A percentile compares a stretch with the other conserved stretches of the same genome.
Conservation (phyloP, 2,888 invertebrate species). For the Pyrgus malvae region DNA sequence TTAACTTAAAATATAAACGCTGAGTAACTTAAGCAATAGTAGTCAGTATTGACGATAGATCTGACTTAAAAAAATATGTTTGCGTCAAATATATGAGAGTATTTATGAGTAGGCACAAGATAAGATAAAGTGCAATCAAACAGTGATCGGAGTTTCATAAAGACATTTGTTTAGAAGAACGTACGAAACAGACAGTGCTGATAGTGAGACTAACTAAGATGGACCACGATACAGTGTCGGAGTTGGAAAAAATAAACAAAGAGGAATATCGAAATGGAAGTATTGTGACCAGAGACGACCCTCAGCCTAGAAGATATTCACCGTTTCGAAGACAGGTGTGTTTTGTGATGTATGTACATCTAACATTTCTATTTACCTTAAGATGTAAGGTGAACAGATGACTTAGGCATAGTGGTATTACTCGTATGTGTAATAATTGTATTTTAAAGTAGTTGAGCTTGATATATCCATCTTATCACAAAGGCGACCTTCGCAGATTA, state of each 20-base stretch:
- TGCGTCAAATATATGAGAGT: constrained; percentile 20
- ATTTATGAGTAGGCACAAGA: constrained; percentile 29
- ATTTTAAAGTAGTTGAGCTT: no score
- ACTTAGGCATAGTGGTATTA: no score
- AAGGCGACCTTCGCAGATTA: no score
- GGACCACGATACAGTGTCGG: constrained; percentile 53
- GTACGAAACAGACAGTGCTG: constrained; percentile 33
- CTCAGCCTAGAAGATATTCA: constrained; percentile 35
- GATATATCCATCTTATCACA: no score
- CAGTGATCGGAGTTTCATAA: constrained; percentile 35
- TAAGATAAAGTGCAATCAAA: constrained; percentile 41
- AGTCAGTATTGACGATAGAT: not conserved
- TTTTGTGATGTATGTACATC: constrained; percentile 34
- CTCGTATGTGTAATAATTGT: no score
- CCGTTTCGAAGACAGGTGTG: constrained; percentile 70
- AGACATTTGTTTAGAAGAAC: constrained; percentile 31
- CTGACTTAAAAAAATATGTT: constrained; percentile 1
- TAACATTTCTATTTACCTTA: not conserved
- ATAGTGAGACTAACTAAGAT: constrained; percentile 53
- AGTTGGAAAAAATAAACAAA: constrained; percentile 62
- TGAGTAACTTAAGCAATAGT: not conserved
- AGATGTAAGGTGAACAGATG: no score
- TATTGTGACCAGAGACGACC: constrained; percentile 45
- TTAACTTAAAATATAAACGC: not conserved
- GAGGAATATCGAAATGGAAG: constrained; percentile 48